Percentiles rank a stretch among this genome's conserved stretches.
These are phyloP conservation scores for Leucophenga maculata DNA, from an alignment of 2,888 invertebrate genomes.

Conservation along the genomic window DNA sequence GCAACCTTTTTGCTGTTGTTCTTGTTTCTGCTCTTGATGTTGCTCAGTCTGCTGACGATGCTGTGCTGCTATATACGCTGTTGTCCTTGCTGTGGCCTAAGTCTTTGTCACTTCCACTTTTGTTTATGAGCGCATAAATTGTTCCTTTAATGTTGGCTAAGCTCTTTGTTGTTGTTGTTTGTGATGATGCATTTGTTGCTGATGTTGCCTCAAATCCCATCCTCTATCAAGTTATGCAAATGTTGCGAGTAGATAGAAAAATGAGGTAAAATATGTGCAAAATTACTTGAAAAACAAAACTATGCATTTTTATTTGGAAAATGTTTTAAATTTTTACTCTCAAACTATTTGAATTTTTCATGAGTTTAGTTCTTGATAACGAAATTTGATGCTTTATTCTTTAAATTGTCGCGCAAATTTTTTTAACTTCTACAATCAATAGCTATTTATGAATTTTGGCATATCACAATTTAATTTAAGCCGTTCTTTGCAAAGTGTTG, in stretches of 20 bases:
- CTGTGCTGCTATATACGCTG: not conserved
- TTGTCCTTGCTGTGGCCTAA: slow-evolving; percentile 22
- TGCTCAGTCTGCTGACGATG: slow-evolving; percentile 33
- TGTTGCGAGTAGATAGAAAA: slow-evolving; percentile 37
- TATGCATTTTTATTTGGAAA: not conserved
- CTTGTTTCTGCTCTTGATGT: slow-evolving; percentile 40
- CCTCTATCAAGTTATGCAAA: slow-evolving; percentile 53
- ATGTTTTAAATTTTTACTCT: no score
- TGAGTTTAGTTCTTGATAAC: no score
- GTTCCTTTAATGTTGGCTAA: not conserved
- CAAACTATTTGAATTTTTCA: no score
- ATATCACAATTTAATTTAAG: no score
- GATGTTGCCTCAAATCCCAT: slow-evolving; percentile 51
- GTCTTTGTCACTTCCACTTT: slow-evolving; percentile 32
- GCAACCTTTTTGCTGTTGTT: slow-evolving; percentile 38
- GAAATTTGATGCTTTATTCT: no score
- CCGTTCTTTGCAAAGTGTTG: no score
- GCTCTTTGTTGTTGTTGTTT: slow-evolving; percentile 4
- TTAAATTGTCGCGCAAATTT: no score
- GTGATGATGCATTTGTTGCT: slow-evolving; percentile 30
- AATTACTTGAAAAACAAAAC: not conserved
- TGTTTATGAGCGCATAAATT: slow-evolving; percentile 20
- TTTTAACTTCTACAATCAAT: no score
- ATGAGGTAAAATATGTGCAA: no score
- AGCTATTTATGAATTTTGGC: no score